Evolutionary conservation across 2,888 invertebrate species (phyloP), one percentile per base, ranked within the genome.

Genomic region (Stratiomys singularior): DNA sequence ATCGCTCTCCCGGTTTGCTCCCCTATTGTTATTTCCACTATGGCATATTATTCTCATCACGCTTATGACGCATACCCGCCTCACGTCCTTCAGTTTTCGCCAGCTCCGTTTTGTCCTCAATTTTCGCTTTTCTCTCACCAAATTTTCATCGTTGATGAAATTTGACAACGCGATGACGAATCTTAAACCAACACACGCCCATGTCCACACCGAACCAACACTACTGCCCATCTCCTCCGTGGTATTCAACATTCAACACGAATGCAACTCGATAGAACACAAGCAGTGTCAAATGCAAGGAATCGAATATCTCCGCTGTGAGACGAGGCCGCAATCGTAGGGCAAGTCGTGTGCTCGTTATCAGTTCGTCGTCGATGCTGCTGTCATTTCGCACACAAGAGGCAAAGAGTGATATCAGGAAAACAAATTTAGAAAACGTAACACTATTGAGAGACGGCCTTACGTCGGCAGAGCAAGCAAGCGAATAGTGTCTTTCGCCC

Each of bases 151-250:
- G 15, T 52, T 23, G 47, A 25, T 44, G 69, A 69, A 69, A 69
- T 46, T 47, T 69, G 69, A 69, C 69, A 69, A 67, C 67, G 46
- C 44, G 67, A 67, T 46, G 67, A 67, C 67, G 46, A 69, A 47
- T 15, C n/a, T 27, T 27, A 23, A 60, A 25, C 60, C 60, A 66
- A 66, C 66, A 30, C 30, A 37, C 66, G 30, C 37, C n/a, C 37
- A 30, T 37, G n/a, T n/a, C n/a, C 44, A 37, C n/a, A 66, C n/a
- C n/a, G n/a, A 18, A 30, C 37, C 37, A 37, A 66, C 66, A 66
- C 66, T 37, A 11, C n/a, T n/a, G n/a, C n/a, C 28, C 27, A 27
- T 1, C 52, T 52, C 52, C 18, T 9, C 52, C n/a, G 4, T 52
- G 5, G 5, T 3, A 15, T 18, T 4, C 66, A 66, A 37, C n/a